Evolutionary conservation across 2,113 vertebrate genomes (phyloP).

Genomic region (Dicentrarchus labrax): DNA sequence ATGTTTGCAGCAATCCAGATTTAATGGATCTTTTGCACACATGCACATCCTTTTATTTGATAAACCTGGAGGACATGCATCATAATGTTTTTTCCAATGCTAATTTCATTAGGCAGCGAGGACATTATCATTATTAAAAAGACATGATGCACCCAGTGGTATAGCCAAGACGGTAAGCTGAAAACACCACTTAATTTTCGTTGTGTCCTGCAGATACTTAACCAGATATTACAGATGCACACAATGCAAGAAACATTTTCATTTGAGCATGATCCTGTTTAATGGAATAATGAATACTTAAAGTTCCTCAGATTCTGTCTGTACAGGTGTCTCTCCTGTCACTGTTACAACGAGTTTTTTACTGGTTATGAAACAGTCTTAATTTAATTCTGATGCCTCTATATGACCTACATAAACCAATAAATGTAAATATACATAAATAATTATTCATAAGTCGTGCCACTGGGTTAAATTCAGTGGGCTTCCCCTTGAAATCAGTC

Average conservation of each 20-base stretch:
- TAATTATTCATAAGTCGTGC: too few relatives aligned
- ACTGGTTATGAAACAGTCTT: too few relatives aligned
- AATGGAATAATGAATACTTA: too few relatives aligned
- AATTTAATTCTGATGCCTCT: too few relatives aligned
- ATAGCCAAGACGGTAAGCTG: not conserved
- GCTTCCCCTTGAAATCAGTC: too few relatives aligned
- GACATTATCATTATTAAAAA: constrained; percentile 38
- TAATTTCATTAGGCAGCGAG: constrained; percentile 59
- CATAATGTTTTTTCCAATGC: constrained; percentile 54
- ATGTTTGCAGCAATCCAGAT: constrained; percentile 41
- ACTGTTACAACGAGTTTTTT: not conserved
- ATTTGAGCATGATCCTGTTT: not conserved
- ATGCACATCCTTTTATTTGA: constrained; percentile 61
- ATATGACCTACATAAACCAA: too few relatives aligned
- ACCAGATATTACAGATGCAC: not conserved
- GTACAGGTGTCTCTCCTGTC: not conserved
- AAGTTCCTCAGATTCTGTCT: not conserved
- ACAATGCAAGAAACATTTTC: not conserved
- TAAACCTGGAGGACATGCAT: constrained; percentile 57
- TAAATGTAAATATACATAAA: too few relatives aligned
- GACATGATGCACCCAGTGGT: constrained; percentile 9
- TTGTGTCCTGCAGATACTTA: constrained; percentile 1
- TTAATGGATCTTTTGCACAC: constrained; percentile 60
- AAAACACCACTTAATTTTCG: not conserved
- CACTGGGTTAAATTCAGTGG: too few relatives aligned